These are phyloP conservation scores for Neoaliturus tenellus DNA, from an alignment of 2,888 invertebrate species.

Conservation along the genomic window DNA sequence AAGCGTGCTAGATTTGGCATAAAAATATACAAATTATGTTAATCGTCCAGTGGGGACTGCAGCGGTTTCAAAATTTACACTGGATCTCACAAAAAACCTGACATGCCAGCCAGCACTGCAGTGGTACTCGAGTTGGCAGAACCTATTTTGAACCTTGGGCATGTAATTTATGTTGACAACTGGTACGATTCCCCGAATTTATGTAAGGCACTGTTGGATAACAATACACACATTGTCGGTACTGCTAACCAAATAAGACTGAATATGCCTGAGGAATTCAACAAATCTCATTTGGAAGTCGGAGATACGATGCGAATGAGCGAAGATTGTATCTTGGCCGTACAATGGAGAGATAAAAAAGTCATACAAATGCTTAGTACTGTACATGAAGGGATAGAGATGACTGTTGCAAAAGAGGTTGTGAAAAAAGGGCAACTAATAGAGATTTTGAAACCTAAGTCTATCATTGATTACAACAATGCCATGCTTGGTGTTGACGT, in stretches of 20 bases:
- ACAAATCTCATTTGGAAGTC: not conserved
- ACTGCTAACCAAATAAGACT: not conserved
- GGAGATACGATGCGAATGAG: constrained; percentile 11
- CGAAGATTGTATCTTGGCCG: not conserved
- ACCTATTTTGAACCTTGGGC: not conserved
- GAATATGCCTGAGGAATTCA: constrained; percentile 19
- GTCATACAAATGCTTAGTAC: not conserved
- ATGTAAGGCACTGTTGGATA: not conserved
- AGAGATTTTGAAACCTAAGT: constrained; percentile 17
- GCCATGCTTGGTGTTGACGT: constrained; percentile 37
- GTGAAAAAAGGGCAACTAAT: not conserved
- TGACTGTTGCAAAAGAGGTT: not conserved
- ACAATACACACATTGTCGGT: constrained; percentile 1
- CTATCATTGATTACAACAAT: constrained; percentile 18
- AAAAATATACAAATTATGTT: constrained; percentile 30
- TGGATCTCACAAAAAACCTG: not conserved
- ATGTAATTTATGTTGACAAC: not conserved
- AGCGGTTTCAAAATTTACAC: constrained; percentile 19
- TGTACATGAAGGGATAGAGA: constrained; percentile 19
- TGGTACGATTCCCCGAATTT: not conserved
- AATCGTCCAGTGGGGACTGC: constrained; percentile 9
- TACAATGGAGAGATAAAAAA: constrained; percentile 28
- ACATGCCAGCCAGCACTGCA: constrained; percentile 7
- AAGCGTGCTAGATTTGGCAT: constrained; percentile 35
- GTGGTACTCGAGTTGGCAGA: not conserved